Conservation (phyloP, 2,888 invertebrate species). For the Agrilus mali region DNA sequence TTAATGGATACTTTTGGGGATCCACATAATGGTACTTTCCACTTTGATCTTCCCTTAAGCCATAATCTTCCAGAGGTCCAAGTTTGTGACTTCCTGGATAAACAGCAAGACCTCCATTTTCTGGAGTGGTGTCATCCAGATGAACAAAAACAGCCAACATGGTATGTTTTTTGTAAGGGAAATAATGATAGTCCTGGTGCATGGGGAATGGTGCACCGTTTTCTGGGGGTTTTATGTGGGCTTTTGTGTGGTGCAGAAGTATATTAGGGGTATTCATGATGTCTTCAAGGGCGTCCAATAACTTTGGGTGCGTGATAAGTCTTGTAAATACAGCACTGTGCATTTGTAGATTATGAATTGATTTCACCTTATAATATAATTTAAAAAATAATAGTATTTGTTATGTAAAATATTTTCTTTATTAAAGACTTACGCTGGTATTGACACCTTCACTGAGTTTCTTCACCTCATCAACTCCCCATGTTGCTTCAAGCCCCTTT, state of each 20-base stretch:
- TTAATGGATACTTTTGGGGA: conserved; percentile 26
- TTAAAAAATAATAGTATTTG: too few species aligned
- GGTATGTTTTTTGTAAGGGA: conserved; percentile 43
- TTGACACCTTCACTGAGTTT: too few species aligned
- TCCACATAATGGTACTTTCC: conserved; percentile 38
- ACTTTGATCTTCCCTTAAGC: conserved; percentile 27
- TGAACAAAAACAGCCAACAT: conserved; percentile 47
- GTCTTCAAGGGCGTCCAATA: conserved; percentile 42
- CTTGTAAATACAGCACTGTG: conserved; percentile 40
- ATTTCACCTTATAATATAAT: too few species aligned
- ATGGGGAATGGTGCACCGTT: too few species aligned
- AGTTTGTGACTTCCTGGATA: conserved; percentile 47
- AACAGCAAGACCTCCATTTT: conserved; percentile 45
- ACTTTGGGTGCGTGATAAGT: conserved; percentile 34
- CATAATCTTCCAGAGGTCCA: conserved; percentile 41
- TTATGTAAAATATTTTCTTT: too few species aligned
- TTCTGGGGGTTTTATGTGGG: too few species aligned
- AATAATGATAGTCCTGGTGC: conserved; percentile 41
- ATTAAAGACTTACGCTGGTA: too few species aligned
- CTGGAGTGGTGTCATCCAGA: conserved; percentile 41
- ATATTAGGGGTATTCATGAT: conserved; percentile 42
- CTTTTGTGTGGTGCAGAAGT: conserved; percentile 46
- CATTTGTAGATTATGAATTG: conserved; percentile 37
- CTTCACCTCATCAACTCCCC: too few species aligned
- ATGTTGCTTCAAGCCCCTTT: conserved; percentile 38